Base-by-base conservation (phyloP, 1,140 invertebrate species). In the Dysdera silvatica region DNA sequence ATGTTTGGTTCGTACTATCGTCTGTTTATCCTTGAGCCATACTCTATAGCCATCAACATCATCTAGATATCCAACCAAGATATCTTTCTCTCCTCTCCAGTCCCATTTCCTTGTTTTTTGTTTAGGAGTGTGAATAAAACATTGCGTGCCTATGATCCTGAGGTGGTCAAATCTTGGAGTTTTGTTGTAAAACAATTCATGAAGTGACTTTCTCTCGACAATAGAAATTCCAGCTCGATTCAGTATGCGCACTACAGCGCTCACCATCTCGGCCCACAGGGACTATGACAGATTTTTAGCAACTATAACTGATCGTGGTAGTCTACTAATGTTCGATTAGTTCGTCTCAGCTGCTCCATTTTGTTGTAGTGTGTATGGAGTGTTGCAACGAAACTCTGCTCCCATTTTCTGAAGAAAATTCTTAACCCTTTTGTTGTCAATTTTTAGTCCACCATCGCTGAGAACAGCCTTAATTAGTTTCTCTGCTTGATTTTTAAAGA, bases 341-440 rank as follows among this genome's bases (percentile, higher is more conserved):
- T 76, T 32, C 78, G n/a, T 67, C 65, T 82, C 79, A 18, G 78
- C 68, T 2, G 79, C 73, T 65, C 78, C 76, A 75, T 82, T 82
- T 69, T 74, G 68, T 65, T 82, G 74, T 55, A 79, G 78, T 12
- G 75, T 79, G 58, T 76, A 72, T 43, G 76, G 72, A 41, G 77
- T 71, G 10, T n/a, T n/a, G n/a, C n/a, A n/a, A n/a, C n/a, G n/a
- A n/a, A n/a, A n/a, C n/a, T n/a, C n/a, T n/a, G n/a, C n/a, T n/a
- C n/a, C n/a, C n/a, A n/a, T n/a, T n/a, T n/a, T n/a, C n/a, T n/a
- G n/a, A n/a, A n/a, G n/a, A n/a, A n/a, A n/a, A n/a, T n/a, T n/a
- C n/a, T n/a, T n/a, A n/a, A n/a, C n/a, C n/a, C n/a, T n/a, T n/a
- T n/a, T n/a, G n/a, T n/a, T n/a, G n/a, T n/a, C n/a, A n/a, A n/a